Conservation (phyloP, 2,797 vertebrate species). For the Pagetopsis macropterus region DNA sequence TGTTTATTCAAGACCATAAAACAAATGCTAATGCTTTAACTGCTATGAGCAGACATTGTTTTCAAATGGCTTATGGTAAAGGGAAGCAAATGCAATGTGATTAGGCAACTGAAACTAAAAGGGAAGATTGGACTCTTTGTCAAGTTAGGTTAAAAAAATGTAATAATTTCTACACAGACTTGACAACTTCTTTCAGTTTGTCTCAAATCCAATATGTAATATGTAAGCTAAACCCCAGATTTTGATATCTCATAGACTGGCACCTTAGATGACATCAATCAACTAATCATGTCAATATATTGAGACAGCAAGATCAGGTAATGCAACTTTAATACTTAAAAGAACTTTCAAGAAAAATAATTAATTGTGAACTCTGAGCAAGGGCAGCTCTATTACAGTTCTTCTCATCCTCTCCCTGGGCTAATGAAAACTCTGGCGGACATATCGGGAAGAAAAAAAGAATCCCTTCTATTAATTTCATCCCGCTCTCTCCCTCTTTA, state of each 20-base stretch:
- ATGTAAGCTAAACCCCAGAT: background rate
- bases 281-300: conserved; percentile 30
- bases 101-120: background rate
- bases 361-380: conserved; percentile 25
- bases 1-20: background rate
- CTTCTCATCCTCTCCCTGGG: conserved; percentile 41
- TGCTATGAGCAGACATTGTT: background rate
- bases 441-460: conserved; percentile 54
- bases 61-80: background rate
- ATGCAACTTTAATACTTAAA: conserved; percentile 21
- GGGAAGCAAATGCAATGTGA: background rate
- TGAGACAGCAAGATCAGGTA: conserved; percentile 12
- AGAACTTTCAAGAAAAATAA: conserved; percentile 35
- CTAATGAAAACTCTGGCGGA: conserved; percentile 70
- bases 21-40: background rate
- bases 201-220: background rate
- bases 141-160: too few species aligned
- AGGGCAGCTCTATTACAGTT: conserved; percentile 38
- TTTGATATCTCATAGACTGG: background rate
- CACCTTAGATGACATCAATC: background rate
- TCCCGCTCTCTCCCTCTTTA: conserved; percentile 67
- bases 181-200: background rate
- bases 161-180: background rate
- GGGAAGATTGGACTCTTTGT: background rate
- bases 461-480: conserved; percentile 76